phyloP scores from a whole-genome alignment of 2,113 vertebrate genomes.

The Etia nguti region DNA sequence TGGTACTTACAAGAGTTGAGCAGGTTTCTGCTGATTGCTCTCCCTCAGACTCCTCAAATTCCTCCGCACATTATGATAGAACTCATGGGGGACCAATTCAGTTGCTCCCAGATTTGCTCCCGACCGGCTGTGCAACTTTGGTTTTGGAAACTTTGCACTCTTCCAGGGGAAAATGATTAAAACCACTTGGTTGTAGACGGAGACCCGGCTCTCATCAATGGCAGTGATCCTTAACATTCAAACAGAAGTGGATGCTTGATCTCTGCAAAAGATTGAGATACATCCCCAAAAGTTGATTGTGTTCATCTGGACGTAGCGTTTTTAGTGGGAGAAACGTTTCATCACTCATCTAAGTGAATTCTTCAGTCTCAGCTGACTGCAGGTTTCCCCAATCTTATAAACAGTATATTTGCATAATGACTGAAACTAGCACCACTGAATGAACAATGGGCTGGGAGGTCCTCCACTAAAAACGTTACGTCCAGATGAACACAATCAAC shows the following conservation, averaged over 20 bases:
- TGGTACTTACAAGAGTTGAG: not conserved
- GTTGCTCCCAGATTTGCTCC: not conserved
- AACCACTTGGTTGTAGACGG: not conserved
- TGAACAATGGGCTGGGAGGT: too few species aligned
- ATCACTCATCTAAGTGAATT: too few species aligned
- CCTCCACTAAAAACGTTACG: too few species aligned
- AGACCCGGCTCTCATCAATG: not conserved
- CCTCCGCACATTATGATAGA: not conserved
- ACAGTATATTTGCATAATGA: too few species aligned
- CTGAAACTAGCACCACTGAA: too few species aligned
- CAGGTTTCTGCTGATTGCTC: not conserved
- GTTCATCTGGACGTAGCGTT: too few species aligned
- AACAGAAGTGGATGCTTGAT: not conserved
- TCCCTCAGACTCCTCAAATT: not conserved
- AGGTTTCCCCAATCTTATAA: too few species aligned
- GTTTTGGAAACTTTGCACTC: not conserved
- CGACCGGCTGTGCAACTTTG: not conserved
- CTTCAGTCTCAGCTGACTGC: too few species aligned
- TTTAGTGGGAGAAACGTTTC: too few species aligned
- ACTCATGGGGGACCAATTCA: not conserved
- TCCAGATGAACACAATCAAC: too few species aligned
- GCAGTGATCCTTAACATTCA: not conserved
- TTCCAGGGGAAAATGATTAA: not conserved
- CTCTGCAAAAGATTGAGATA: not conserved
- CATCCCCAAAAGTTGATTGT: too few species aligned